These are phyloP conservation scores for Taxidea taxus DNA, from an alignment of 2,113 vertebrate genomes.

Conservation along the genomic window DNA sequence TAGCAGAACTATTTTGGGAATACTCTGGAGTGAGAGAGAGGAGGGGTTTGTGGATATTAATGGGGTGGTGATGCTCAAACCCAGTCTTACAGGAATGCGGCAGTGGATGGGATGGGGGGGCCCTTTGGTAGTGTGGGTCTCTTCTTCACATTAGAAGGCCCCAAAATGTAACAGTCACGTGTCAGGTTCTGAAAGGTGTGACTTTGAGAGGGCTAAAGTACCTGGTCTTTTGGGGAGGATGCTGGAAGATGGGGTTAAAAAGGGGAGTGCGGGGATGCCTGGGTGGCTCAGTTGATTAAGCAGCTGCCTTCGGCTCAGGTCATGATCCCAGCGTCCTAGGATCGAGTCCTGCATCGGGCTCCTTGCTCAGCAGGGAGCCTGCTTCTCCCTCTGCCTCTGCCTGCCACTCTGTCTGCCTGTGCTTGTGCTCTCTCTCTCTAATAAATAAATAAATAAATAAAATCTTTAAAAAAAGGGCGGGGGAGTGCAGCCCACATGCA, in stretches of 20 bases:
- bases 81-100: neutral
- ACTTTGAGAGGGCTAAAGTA: neutral
- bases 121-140: neutral
- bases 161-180: neutral
- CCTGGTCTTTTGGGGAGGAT: neutral
- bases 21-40: neutral
- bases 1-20: neutral
- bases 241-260: neutral
- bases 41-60: neutral
- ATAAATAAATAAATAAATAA: too few relatives aligned
- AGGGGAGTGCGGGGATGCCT: too few relatives aligned
- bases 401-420: too few relatives aligned
- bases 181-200: neutral
- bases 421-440: too few relatives aligned
- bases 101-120: neutral
- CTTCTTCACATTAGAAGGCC: neutral
- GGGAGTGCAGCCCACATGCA: fast-evolving
- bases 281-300: too few relatives aligned
- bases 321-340: too few relatives aligned
- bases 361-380: too few relatives aligned
- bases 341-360: too few relatives aligned
- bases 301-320: too few relatives aligned
- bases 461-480: too few relatives aligned
- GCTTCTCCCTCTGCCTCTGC: too few relatives aligned
- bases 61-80: neutral